Conservation (phyloP, 2,113 vertebrate genomes). For the Pogonocichla stellata region DNA sequence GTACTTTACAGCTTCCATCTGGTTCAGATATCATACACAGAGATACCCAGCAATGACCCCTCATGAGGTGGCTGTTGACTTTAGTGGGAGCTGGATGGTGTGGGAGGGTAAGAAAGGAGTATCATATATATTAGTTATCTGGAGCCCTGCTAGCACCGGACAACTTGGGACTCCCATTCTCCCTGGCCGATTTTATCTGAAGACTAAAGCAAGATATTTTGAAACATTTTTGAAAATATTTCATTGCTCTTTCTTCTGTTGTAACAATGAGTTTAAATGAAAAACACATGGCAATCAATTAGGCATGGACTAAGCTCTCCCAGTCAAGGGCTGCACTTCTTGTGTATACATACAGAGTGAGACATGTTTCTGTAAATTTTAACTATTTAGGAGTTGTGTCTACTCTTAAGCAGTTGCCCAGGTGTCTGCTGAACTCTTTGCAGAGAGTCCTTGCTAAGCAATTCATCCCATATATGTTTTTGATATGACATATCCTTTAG, state of each 20-base stretch:
- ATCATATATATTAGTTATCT: not conserved
- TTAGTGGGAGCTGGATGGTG: not conserved
- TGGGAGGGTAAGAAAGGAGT: not conserved
- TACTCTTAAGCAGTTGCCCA: not conserved
- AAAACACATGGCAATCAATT: not conserved
- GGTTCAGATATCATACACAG: not conserved
- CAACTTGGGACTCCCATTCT: not conserved
- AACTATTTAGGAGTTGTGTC: not conserved
- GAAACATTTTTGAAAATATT: not conserved
- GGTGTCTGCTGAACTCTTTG: not conserved
- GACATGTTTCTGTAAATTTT: not conserved
- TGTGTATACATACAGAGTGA: not conserved
- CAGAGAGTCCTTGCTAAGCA: not conserved
- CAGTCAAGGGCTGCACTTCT: not conserved
- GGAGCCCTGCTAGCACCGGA: not conserved
- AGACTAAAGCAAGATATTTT: not conserved
- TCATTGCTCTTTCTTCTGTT: not conserved
- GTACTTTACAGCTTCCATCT: not conserved
- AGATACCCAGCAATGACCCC: not conserved
- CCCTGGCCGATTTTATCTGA: not conserved
- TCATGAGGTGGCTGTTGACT: not conserved
- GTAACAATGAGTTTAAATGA: not conserved
- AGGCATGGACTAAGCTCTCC: not conserved
- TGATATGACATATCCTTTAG: not conserved
- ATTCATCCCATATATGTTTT: not conserved